Evolutionary conservation across 2,797 vertebrate species (phyloP), one percentile per base, ranked within the genome.

Genomic region (Mallotus villosus): DNA sequence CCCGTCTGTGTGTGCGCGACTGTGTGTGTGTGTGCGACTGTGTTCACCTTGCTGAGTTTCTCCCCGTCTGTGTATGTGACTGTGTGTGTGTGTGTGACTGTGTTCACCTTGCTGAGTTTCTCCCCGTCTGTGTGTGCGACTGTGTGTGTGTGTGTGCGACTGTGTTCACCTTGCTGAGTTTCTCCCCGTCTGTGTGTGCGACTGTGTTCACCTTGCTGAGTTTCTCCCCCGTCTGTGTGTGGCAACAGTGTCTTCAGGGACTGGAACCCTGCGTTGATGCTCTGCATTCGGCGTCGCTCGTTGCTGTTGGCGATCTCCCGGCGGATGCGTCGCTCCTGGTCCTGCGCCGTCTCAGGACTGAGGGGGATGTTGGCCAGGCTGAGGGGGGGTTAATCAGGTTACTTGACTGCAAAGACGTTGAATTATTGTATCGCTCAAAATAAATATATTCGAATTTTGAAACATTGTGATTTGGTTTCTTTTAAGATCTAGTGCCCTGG

Each of bases 181-280:
- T 99, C 90, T 99, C 81, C n/a, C 98, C 97, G 7, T 99, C 98
- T 1, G 97, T 98, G 91, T 99, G 98, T 63, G 98, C n/a, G n/a
- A n/a, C n/a, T 37, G 34, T 37, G 34, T 37, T 41, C 78, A 98
- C 98, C 95, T 99, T 99, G 92, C 98, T 99, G 87, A 99, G 96
- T 85, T 99, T 99, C 90, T 99, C 98, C 81, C 81, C 98, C 97
- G 7, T 99, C 98, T 1, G 97, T 98, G 91, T 99, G 98, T 63
- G 98, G 98, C 86, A 99, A 98, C 88, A 99, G 96, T 72, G 97
- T 99, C 91, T 99, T 99, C 77, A 99, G 94, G 62, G 98, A 99
- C 92, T 98, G 98, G 86, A 99, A 99, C 68, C 98, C 98, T 0
- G 98, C 93, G 22, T 99, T 99, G 92, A 99, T 99, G 92, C 98